Percentiles rank a stretch among this genome's conserved stretches.
Evolutionary conservation across 2,888 invertebrate species (phyloP).

Genomic region (Plebejus argus): DNA sequence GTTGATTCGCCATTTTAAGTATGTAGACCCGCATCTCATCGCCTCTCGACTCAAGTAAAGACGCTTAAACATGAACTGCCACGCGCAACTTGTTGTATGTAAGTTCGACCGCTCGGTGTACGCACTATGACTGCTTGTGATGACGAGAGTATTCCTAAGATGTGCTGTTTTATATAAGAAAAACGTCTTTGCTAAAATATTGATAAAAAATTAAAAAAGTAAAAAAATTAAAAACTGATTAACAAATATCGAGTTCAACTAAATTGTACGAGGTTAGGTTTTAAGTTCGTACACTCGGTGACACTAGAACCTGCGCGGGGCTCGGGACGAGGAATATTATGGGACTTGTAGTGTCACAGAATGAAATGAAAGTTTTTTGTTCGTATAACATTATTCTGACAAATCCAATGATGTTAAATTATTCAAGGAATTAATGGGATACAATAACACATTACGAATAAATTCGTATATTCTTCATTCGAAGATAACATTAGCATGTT

Average conservation of each 20-base stretch:
- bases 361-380: background rate
- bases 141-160: conserved; percentile 7
- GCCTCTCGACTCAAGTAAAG: background rate
- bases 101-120: background rate
- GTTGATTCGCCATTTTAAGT: too few species aligned
- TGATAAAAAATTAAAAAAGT: conserved; percentile 45
- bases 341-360: background rate
- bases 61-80: background rate
- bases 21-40: background rate
- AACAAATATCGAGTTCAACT: conserved; percentile 62
- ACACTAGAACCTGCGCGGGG: conserved; percentile 31
- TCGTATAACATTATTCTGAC: background rate
- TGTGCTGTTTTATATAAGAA: background rate
- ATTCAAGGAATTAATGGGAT: background rate
- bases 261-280: conserved; percentile 53
- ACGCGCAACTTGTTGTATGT: background rate
- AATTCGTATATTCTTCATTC: background rate
- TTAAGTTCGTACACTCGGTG: conserved; percentile 44
- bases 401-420: background rate
- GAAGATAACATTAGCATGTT: background rate
- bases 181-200: conserved; percentile 38
- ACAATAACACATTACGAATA: too few species aligned
- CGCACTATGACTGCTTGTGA: conserved; percentile 1
- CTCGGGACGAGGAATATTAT: background rate
- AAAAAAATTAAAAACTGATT: conserved; percentile 48